Evolutionary conservation across 53 echinoderm and acorn worm species (phyloP).

Genomic region (Echinarachnius parma): DNA sequence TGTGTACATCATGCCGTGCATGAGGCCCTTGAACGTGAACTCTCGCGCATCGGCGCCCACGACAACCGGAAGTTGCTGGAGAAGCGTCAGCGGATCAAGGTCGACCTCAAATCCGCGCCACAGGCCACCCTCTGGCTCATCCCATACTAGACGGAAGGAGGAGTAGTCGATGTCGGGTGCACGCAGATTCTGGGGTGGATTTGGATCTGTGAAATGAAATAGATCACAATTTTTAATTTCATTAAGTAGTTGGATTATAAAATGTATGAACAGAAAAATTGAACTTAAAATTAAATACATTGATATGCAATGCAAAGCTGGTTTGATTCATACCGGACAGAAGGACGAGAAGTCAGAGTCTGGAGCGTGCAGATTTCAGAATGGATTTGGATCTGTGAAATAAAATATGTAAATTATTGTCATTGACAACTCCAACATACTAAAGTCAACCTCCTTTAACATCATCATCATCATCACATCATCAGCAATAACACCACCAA

Average conservation of each 20-base stretch:
- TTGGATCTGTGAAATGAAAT: conserved; percentile 14
- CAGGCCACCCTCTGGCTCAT: conserved; percentile 2
- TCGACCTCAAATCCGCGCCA: conserved; percentile 23
- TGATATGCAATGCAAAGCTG: too few relatives aligned
- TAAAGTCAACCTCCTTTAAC: too few relatives aligned
- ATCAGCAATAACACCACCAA: too few relatives aligned
- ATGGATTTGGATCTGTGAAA: background rate
- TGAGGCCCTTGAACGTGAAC: conserved; percentile 14
- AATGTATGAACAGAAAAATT: too few relatives aligned
- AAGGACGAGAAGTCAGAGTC: background rate
- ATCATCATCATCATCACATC: too few relatives aligned
- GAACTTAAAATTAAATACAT: too few relatives aligned
- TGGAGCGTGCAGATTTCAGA: background rate
- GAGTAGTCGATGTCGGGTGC: background rate
- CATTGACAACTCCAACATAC: too few relatives aligned
- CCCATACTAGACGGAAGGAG: conserved; percentile 27
- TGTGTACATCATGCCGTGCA: background rate
- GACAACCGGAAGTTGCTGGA: conserved; percentile 9
- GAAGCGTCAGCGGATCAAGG: background rate
- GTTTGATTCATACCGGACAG: too few relatives aligned
- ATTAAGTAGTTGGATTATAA: too few relatives aligned
- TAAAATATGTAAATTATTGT: too few relatives aligned
- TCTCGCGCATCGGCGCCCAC: background rate
- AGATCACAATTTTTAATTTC: background rate
- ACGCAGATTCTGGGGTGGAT: background rate